phyloP scores from a whole-genome alignment of 2,113 vertebrate species.

The Ctenodactylus gundi region DNA sequence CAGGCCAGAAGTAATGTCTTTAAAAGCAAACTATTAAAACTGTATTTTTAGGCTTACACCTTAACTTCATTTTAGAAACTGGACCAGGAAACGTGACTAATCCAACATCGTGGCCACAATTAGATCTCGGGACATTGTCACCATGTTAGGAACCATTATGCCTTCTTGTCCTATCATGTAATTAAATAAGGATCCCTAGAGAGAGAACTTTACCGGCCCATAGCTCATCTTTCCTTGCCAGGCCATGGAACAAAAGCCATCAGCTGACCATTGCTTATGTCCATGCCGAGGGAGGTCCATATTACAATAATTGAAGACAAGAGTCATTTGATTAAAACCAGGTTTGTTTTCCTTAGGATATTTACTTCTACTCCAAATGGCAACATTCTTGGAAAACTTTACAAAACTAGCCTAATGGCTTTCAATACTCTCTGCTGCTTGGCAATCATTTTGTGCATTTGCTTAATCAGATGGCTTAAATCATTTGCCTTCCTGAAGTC shows the following conservation, averaged over 20 bases:
- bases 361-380: background rate
- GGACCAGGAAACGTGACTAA: background rate
- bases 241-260: background rate
- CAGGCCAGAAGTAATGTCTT: background rate
- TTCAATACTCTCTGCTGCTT: background rate
- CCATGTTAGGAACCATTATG: background rate
- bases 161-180: background rate
- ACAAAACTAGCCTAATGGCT: background rate
- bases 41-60: background rate
- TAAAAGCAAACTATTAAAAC: background rate
- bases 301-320: background rate
- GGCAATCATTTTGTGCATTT: background rate
- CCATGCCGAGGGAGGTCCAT: too few relatives aligned
- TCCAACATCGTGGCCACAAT: background rate
- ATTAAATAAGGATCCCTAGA: background rate
- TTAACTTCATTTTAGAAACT: background rate
- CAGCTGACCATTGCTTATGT: background rate
- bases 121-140: background rate
- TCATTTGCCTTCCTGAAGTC: background rate
- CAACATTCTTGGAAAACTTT: background rate
- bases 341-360: too few relatives aligned
- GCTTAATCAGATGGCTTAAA: background rate
- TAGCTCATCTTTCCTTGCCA: background rate
- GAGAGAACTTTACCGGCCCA: background rate
- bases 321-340: background rate